Percentiles rank a stretch among this genome's conserved stretches.
Conservation (phyloP, 2,888 invertebrate species). For the Gryllus longicercus region DNA sequence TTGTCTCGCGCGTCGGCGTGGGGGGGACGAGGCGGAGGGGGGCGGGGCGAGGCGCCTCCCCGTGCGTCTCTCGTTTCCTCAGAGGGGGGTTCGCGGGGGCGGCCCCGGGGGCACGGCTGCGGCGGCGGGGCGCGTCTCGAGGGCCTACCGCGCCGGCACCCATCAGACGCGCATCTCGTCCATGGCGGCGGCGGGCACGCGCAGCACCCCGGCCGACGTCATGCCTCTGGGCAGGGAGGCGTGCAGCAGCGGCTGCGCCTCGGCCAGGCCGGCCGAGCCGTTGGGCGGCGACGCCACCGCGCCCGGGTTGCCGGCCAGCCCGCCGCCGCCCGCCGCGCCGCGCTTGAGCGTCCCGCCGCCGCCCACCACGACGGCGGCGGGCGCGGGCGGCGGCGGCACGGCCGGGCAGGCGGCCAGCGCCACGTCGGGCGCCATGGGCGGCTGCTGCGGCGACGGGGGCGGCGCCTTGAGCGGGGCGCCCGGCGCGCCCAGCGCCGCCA, state of each 20-base stretch:
- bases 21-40: conserved; percentile 27
- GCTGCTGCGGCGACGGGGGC: conserved; percentile 56
- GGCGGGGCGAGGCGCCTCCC: too few species aligned
- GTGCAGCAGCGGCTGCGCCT: conserved; percentile 42
- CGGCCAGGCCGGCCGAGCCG: conserved; percentile 46
- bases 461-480: conserved; percentile 60
- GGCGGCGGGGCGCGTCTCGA: conserved; percentile 34
- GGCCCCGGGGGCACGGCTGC: conserved; percentile 46
- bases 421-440: conserved; percentile 46
- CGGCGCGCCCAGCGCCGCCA: conserved; percentile 32
- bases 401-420: conserved; percentile 43
- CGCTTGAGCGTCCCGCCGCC: not conserved
- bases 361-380: not conserved
- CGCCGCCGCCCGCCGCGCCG: not conserved
- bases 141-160: conserved; percentile 41
- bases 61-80: too few species aligned
- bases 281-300: conserved; percentile 52
- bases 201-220: conserved; percentile 26
- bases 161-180: conserved; percentile 89
- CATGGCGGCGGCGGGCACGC: conserved; percentile 71
- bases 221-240: conserved; percentile 50
- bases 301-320: not conserved
- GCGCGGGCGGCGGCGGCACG: conserved; percentile 3
- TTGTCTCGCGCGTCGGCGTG: not conserved
- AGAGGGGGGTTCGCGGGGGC: conserved; percentile 44